Evolutionary conservation across 1,140 invertebrate genomes (phyloP).

Genomic region (Drosophila pseudoobscura): DNA sequence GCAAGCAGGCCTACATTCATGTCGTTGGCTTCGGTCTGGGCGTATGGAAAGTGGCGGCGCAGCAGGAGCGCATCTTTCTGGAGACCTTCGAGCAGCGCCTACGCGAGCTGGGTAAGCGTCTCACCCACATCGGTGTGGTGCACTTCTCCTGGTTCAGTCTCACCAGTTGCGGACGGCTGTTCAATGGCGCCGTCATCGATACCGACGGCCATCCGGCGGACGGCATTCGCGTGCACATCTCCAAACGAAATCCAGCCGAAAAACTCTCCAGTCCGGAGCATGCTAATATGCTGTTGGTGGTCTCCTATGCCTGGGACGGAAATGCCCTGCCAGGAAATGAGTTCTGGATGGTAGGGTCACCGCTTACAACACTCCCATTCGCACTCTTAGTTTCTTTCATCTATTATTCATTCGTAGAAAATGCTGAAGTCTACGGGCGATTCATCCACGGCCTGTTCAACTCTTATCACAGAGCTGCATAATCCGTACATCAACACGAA

Average conservation of each 20-base stretch:
- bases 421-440: conserved; percentile 84
- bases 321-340: conserved; percentile 88
- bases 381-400: background rate
- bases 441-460: conserved; percentile 86
- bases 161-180: conserved; percentile 41
- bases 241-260: conserved; percentile 70
- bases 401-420: conserved; percentile 43
- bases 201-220: conserved; percentile 49
- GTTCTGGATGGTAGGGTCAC: conserved; percentile 84
- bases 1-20: conserved; percentile 70
- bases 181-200: conserved; percentile 51
- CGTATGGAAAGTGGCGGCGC: conserved; percentile 70
- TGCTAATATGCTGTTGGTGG: conserved; percentile 83
- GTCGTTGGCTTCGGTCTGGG: conserved; percentile 79
- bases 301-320: conserved; percentile 88
- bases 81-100: conserved; percentile 77
- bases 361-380: no score
- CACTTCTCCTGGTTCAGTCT: conserved; percentile 79
- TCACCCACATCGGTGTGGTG: conserved; percentile 66
- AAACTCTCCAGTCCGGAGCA: conserved; percentile 48
- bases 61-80: conserved; percentile 80
- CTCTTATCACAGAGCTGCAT: conserved; percentile 85
- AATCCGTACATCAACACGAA: conserved; percentile 85
- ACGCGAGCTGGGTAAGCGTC: conserved; percentile 38
- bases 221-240: conserved; percentile 66